phyloP scores from a whole-genome alignment of 2,888 invertebrate genomes.

The Netelia fuscicornis region DNA sequence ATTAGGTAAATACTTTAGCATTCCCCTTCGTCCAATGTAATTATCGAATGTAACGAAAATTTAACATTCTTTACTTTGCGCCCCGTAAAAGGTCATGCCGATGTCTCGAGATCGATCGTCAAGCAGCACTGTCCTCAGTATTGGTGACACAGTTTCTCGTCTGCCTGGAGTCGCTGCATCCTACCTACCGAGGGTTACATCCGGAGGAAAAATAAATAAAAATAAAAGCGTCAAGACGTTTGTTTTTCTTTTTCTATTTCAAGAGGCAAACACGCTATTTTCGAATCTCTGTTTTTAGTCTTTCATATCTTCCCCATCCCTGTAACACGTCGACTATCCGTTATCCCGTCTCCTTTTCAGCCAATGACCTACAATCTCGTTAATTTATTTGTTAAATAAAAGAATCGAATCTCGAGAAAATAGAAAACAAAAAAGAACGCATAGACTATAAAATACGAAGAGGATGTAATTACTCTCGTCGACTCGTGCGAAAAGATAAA shows the following conservation, averaged over 20 bases:
- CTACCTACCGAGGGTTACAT: neutral
- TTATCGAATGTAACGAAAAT: neutral
- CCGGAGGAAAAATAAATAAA: constrained; percentile 5
- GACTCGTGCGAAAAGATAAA: too few species aligned
- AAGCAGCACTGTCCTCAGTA: constrained; percentile 87
- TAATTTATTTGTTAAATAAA: too few species aligned
- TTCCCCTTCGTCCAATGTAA: neutral
- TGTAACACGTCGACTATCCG: too few species aligned
- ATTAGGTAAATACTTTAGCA: constrained; percentile 84
- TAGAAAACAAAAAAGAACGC: too few species aligned
- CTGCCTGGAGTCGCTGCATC: neutral
- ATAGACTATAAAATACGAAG: too few species aligned
- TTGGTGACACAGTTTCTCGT: constrained; percentile 72
- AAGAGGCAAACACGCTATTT: neutral
- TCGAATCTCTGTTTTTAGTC: neutral
- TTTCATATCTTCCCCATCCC: neutral
- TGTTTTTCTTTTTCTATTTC: neutral
- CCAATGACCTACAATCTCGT: too few species aligned
- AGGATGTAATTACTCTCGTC: too few species aligned
- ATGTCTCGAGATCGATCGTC: constrained; percentile 87
- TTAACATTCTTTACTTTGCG: constrained; percentile 31
- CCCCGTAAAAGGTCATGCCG: constrained; percentile 85
- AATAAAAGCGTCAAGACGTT: neutral
- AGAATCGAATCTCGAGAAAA: too few species aligned
- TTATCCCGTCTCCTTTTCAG: too few species aligned